A percentile compares a stretch with the other conserved stretches of the same genome.
Conservation (phyloP, 1,140 invertebrate species). For the Zaprionus ghesquierei region DNA sequence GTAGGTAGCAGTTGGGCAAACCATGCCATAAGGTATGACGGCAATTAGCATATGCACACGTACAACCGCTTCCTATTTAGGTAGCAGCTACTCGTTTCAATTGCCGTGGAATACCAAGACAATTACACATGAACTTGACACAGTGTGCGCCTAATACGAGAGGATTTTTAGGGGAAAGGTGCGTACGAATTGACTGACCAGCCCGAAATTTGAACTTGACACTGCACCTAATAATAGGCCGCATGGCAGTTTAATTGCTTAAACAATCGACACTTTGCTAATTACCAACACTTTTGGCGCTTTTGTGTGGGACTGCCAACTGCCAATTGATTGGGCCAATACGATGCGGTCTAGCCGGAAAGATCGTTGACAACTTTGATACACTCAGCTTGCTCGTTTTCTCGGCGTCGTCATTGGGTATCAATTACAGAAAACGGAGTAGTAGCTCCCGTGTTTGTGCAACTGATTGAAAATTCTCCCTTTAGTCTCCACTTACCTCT, state of each 20-base stretch:
- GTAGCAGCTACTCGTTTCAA: conserved; percentile 6
- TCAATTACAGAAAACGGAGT: conserved; percentile 6
- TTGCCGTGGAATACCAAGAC: background rate
- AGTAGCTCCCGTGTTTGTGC: conserved; percentile 12
- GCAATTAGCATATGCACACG: conserved; percentile 18
- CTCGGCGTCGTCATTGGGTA: background rate
- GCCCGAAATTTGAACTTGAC: conserved; percentile 9
- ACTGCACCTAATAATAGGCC: background rate
- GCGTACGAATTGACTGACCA: no score
- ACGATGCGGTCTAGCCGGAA: conserved; percentile 12
- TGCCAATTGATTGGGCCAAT: conserved; percentile 29
- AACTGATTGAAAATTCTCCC: conserved; percentile 37
- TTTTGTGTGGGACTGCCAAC: background rate
- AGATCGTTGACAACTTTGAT: conserved; percentile 27
- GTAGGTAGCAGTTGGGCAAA: conserved; percentile 3
- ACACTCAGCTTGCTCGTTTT: conserved; percentile 1
- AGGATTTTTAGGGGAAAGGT: background rate
- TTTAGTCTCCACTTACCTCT: background rate
- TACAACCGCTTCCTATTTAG: background rate
- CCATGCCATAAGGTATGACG: background rate
- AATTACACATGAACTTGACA: conserved; percentile 61
- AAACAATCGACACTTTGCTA: conserved; percentile 2
- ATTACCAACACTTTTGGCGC: conserved; percentile 24
- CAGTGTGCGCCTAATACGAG: background rate
- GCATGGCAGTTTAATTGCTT: background rate